Conservation (phyloP, 2,113 vertebrate genomes). For the Cephalopterus ornatus region DNA sequence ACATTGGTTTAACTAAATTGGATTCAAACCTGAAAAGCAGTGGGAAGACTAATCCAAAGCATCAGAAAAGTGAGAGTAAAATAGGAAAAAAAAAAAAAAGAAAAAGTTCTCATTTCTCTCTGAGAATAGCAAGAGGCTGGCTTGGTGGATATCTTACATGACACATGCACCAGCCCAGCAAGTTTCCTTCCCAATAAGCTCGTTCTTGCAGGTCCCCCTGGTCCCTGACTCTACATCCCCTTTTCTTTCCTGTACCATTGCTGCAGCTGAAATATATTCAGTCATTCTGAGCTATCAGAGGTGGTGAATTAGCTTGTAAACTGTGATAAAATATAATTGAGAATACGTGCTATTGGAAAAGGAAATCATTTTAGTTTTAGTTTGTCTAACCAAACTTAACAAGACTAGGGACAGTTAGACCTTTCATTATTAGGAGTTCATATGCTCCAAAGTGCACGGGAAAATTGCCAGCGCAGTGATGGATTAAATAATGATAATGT, state of each 20-base stretch:
- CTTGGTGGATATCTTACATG: neutral
- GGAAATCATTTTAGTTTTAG: conserved; percentile 49
- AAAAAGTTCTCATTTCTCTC: neutral
- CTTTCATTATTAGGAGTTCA: conserved; percentile 61
- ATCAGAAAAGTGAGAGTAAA: neutral
- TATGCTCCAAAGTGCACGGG: conserved; percentile 48
- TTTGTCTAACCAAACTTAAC: conserved; percentile 53
- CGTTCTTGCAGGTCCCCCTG: neutral
- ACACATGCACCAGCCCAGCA: neutral
- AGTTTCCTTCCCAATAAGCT: neutral
- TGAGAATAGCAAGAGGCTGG: neutral
- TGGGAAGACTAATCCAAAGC: neutral
- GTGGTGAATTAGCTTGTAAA: conserved; percentile 36
- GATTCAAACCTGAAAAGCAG: neutral
- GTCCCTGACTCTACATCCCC: neutral
- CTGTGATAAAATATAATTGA: conserved; percentile 41
- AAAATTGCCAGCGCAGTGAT: neutral
- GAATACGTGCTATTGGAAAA: conserved; percentile 44
- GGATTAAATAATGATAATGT: conserved; percentile 54
- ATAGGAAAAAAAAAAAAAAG: neutral
- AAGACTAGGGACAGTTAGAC: conserved; percentile 50
- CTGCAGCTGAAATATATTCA: conserved; percentile 6
- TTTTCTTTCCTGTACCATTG: neutral
- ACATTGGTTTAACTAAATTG: neutral
- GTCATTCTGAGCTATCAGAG: neutral